Evolutionary conservation across 2,797 vertebrate species (phyloP), one percentile per base, ranked within the genome.

Genomic region (Acanthurus lineatus): DNA sequence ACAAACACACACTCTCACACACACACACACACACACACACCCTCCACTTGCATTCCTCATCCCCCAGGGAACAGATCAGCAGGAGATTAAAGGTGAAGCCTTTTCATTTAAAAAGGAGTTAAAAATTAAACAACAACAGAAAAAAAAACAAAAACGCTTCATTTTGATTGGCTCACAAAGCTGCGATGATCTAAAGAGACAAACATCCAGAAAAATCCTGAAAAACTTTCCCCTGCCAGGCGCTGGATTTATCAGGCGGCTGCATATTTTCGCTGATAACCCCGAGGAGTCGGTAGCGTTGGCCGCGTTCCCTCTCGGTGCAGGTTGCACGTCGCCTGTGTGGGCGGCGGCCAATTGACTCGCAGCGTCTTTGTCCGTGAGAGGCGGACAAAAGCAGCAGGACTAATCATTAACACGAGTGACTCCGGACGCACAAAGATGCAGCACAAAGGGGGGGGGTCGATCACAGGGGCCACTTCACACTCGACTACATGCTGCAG

Each of bases 81-180:
- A 44, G 84, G 90, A 89, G 86, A 88, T 84, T 89, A 89, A 89
- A 89, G 90, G 83, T 91, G 91, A 91, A 63, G 77, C 69, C 61
- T 83, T 88, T 86, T 90, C 77, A 92, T 92, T 91, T 84, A 82
- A 85, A 83, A 74, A 0, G 5, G 35, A 82, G 89, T 92, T 92
- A 92, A 93, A 91, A 76, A 91, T 94, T 90, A 89, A 92, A 84
- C 85, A 76, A 77, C 17, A 25, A 25, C 25, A 25, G 25, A 25
- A 25, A 25, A 3, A 25, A 68, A 76, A n/a, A n/a, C n/a, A n/a
- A n/a, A n/a, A n/a, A n/a, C n/a, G n/a, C n/a, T n/a, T n/a, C n/a
- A n/a, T n/a, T n/a, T n/a, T n/a, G n/a, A n/a, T n/a, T n/a, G n/a
- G n/a, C n/a, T 69, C 12, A 40, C 28, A 15, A 42, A 56, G 19